phyloP scores from a whole-genome alignment of 2,888 invertebrate species.

The Ctena decussata region DNA sequence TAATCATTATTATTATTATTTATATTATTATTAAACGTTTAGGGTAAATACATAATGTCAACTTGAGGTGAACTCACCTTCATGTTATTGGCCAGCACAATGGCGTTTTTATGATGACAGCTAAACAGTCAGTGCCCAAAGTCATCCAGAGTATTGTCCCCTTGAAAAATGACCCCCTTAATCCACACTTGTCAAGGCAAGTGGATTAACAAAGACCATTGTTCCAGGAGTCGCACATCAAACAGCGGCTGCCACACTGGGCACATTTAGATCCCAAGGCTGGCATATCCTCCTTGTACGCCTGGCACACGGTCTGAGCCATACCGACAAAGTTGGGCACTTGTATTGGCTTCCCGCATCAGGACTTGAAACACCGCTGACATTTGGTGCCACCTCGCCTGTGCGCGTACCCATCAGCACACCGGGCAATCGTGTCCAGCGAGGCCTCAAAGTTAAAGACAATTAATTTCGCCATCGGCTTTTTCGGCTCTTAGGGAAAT shows the following conservation, averaged over 20 bases:
- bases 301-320: constrained; percentile 24
- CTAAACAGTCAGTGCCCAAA: constrained; percentile 51
- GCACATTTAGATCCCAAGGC: constrained; percentile 1
- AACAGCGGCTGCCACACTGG: constrained; percentile 24
- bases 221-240: background rate
- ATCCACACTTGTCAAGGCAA: constrained; percentile 38
- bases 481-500: constrained; percentile 16
- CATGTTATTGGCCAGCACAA: constrained; percentile 46
- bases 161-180: constrained; percentile 43
- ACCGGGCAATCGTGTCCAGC: constrained; percentile 5
- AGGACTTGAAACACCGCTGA: constrained; percentile 7
- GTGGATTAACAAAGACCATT: constrained; percentile 16
- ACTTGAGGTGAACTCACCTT: background rate
- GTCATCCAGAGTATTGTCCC: constrained; percentile 31
- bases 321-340: constrained; percentile 32
- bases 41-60: no score
- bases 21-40: background rate
- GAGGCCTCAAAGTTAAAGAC: constrained; percentile 20
- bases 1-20: background rate
- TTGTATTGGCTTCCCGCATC: constrained; percentile 27
- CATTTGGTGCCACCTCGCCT: background rate
- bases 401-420: background rate
- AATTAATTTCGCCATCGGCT: background rate
- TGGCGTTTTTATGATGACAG: constrained; percentile 41
- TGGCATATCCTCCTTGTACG: constrained; percentile 7